Base-by-base conservation (phyloP, 1,140 invertebrate species). In the Coenobita brevimanus region DNA sequence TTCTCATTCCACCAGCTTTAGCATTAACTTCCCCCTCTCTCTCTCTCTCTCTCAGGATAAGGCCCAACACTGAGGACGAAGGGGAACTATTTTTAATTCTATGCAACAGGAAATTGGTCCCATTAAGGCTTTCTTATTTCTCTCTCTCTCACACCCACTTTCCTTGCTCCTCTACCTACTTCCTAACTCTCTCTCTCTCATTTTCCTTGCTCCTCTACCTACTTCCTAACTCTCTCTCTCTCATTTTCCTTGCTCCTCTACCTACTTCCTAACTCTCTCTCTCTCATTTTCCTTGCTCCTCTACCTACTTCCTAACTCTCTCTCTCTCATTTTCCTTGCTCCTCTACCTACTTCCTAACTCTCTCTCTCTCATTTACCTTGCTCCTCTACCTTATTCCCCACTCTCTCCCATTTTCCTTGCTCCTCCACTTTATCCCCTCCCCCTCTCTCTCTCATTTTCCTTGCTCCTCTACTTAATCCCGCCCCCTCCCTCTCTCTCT, bases 71-170 rank as follows among this genome's bases (percentile, higher is more conserved):
- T n/a, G n/a, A n/a, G n/a, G 60, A 64, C n/a, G n/a, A 36, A 71
- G 67, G 33, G 27, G 67, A 71, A 71, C 54, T 27, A 54, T 38
- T 84, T 84, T 75, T 41, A 71, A 84, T 60, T 84, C 82, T 73
- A 84, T 73, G 57, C 69, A 75, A 75, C 46, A 73, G 82, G 69
- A 75, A 75, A 84, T 84, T 75, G 82, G 64, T 30, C 41, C 69
- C 67, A 73, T 54, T 81, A 41, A 81, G 60, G 24, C 17, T 17
- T 50, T 50, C 46, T 50, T 50, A 50, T 50, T 50, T 50, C 46
- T 17, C 17, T 6, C 46, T 17, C 17, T 50, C 46, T 50, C 46
- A 50, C 17, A 50, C 17, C 17, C 46, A 50, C 17, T 50, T 50
- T 50, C 17, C 17, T 8, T 50, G 6, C 6, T 50, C 46, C 46